A percentile compares a stretch with the other conserved stretches of the same genome.
Evolutionary conservation across 2,888 invertebrate species (phyloP).

Genomic region (Drosophila trichaetosa): DNA sequence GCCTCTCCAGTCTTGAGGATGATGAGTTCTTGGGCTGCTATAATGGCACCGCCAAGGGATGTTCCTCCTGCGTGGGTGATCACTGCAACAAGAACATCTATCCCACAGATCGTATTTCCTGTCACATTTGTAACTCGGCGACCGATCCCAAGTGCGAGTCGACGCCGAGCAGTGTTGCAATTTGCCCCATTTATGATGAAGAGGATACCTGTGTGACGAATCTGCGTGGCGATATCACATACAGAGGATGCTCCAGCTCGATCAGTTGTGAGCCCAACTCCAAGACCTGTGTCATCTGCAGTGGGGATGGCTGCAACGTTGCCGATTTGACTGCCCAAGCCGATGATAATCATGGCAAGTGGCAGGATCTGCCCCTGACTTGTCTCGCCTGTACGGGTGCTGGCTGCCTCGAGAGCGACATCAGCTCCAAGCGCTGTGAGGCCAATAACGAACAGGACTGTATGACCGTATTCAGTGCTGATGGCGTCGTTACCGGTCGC

Average conservation of each 20-base stretch:
- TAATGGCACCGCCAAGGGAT: constrained; percentile 71
- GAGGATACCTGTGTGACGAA: constrained; percentile 79
- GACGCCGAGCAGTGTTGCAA: constrained; percentile 62
- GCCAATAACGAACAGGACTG: constrained; percentile 83
- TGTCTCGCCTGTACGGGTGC: constrained; percentile 72
- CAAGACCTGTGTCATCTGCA: constrained; percentile 68
- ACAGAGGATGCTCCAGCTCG: constrained; percentile 73
- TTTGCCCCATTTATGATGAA: constrained; percentile 68
- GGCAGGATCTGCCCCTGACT: constrained; percentile 82
- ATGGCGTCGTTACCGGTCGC: constrained; percentile 68
- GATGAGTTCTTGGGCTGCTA: constrained; percentile 79
- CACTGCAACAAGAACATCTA: constrained; percentile 72
- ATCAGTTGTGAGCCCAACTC: constrained; percentile 70
- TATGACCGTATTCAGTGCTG: constrained; percentile 71
- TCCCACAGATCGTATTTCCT: constrained; percentile 69
- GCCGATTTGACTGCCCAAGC: constrained; percentile 59
- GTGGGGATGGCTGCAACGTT: constrained; percentile 74
- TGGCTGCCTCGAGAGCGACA: constrained; percentile 48
- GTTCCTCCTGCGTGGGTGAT: constrained; percentile 68
- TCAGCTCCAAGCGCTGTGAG: constrained; percentile 52
- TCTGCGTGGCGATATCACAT: constrained; percentile 66
- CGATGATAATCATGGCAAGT: constrained; percentile 82
- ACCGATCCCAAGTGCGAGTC: constrained; percentile 61
- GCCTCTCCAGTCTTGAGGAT: constrained; percentile 74
- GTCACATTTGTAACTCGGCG: constrained; percentile 79